A percentile compares a stretch with the other conserved stretches of the same genome.
Conservation (phyloP, 2,888 invertebrate genomes). For the Camptogramma bilineatum region DNA sequence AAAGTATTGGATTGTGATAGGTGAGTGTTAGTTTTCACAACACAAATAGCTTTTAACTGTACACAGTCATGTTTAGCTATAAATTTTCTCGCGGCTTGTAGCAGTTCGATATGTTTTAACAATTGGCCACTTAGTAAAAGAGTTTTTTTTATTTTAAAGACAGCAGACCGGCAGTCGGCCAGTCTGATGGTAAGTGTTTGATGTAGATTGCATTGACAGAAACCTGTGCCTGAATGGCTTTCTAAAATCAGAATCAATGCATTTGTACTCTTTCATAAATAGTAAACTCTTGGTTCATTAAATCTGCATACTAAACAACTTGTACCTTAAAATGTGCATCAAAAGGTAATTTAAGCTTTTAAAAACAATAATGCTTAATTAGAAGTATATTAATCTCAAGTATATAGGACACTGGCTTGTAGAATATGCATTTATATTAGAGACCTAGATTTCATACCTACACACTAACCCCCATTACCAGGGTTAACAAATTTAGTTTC, state of each 20-base stretch:
- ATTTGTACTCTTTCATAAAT: neutral
- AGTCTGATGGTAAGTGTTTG: slow-evolving; percentile 47
- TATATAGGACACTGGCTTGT: slow-evolving; percentile 8
- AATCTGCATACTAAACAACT: slow-evolving; percentile 9
- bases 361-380: neutral
- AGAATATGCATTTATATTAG: slow-evolving; percentile 12
- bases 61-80: slow-evolving; percentile 39
- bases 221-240: slow-evolving; percentile 30
- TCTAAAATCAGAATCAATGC: slow-evolving; percentile 24
- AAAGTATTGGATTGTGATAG: slow-evolving; percentile 89
- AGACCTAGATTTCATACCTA: slow-evolving; percentile 1
- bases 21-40: slow-evolving; percentile 70
- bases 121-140: slow-evolving; percentile 44
- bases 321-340: slow-evolving; percentile 7
- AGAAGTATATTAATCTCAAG: neutral
- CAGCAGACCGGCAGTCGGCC: slow-evolving; percentile 48
- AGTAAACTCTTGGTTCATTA: neutral
- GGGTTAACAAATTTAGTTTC: slow-evolving; percentile 1
- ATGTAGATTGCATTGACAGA: slow-evolving; percentile 39
- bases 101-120: slow-evolving; percentile 33
- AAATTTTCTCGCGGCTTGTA: slow-evolving; percentile 39
- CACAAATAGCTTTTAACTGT: slow-evolving; percentile 38
- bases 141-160: slow-evolving; percentile 44
- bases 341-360: neutral
- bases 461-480: slow-evolving; percentile 12